A percentile compares a stretch with the other conserved stretches of the same genome.
Conservation (phyloP, 2,888 invertebrate species). For the Andrena trimmerana region DNA sequence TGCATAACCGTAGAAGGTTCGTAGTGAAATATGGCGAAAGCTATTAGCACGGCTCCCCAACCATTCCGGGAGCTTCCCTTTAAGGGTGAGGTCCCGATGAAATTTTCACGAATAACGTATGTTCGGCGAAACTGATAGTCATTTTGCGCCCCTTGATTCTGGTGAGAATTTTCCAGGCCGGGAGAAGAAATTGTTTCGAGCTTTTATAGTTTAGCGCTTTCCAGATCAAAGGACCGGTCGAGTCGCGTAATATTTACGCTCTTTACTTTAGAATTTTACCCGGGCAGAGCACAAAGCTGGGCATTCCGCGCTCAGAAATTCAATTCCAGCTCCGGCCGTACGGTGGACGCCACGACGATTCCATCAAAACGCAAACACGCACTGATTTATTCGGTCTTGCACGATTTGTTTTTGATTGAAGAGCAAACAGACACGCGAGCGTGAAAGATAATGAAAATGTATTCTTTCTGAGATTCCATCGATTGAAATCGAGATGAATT, state of each 20-base stretch:
- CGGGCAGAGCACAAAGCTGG: neutral
- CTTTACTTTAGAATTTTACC: conserved; percentile 22
- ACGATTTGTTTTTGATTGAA: conserved; percentile 7
- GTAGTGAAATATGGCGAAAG: conserved; percentile 22
- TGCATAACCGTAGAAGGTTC: conserved; percentile 33
- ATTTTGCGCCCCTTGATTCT: too few relatives aligned
- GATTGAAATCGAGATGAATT: too few relatives aligned
- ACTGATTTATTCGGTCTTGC: neutral
- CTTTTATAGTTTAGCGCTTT: neutral
- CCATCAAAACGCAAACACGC: neutral
- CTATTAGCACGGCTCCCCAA: conserved; percentile 29
- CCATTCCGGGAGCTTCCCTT: neutral
- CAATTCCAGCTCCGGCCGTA: conserved; percentile 1
- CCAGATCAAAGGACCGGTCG: conserved; percentile 7
- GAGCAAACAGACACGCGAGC: neutral
- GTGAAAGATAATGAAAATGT: neutral
- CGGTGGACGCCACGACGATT: conserved; percentile 9
- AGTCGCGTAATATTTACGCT: conserved; percentile 9
- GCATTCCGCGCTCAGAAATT: conserved; percentile 6
- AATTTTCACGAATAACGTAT: conserved; percentile 12
- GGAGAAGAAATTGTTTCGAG: neutral
- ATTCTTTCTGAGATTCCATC: too few relatives aligned
- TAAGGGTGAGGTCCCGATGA: neutral
- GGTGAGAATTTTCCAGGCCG: neutral
- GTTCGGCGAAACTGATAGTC: neutral